A percentile compares a stretch with the other conserved stretches of the same genome.
phyloP scores from a whole-genome alignment of 2,797 vertebrate genomes.

The Semotilus atromaculatus region DNA sequence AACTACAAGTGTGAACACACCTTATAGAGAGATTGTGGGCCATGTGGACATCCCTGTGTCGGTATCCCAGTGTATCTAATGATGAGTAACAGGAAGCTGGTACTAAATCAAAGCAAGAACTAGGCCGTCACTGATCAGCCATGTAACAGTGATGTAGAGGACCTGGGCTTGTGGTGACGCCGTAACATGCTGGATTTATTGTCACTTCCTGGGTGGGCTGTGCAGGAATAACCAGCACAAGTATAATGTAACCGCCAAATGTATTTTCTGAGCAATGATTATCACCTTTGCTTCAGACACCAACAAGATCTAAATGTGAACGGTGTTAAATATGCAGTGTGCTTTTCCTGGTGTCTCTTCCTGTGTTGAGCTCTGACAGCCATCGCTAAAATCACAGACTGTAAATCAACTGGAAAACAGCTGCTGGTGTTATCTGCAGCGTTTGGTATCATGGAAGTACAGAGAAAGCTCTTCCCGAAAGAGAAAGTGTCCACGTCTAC shows the following conservation, averaged over 20 bases:
- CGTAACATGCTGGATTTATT: constrained; percentile 7
- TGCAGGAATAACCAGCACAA: neutral
- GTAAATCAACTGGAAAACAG: constrained; percentile 13
- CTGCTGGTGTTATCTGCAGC: constrained; percentile 18
- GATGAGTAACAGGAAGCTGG: neutral
- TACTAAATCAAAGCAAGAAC: constrained; percentile 18
- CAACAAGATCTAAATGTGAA: constrained; percentile 48
- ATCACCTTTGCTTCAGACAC: constrained; percentile 31
- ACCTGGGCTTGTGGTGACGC: neutral
- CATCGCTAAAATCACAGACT: neutral
- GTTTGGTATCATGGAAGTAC: neutral
- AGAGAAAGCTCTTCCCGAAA: neutral
- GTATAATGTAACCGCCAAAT: neutral
- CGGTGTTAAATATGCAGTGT: constrained; percentile 41
- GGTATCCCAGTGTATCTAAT: neutral
- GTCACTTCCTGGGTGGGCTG: constrained; percentile 4
- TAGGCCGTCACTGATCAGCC: neutral
- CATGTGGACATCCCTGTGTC: neutral
- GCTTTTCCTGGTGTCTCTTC: neutral
- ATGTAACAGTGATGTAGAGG: neutral
- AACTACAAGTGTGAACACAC: neutral
- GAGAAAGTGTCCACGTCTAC: neutral
- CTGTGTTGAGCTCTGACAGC: neutral
- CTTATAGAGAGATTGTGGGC: neutral
- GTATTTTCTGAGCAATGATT: constrained; percentile 7